Evolutionary conservation across 2,797 vertebrate genomes (phyloP), one percentile per base, ranked within the genome.

Genomic region (Columba guinea): DNA sequence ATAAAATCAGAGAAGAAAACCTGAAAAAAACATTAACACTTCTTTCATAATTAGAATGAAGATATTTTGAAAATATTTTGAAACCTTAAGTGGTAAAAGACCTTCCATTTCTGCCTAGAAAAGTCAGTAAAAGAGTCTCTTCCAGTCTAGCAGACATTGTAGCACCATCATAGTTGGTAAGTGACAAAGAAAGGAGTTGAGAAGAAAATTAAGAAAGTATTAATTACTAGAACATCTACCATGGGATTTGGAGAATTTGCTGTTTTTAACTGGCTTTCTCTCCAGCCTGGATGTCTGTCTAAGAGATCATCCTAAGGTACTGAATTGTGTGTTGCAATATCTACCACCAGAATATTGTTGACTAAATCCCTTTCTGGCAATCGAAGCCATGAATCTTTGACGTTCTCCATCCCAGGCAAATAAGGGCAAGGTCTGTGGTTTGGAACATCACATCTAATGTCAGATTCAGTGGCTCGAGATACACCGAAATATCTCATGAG

Each of bases 381-480:
- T 41, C 51, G 59, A 23, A 82, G 10, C 64, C 69, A 30, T 48
- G 65, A 93, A 85, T 81, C 73, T 86, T 49, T 64, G 53, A 28
- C 0, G 0, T 77, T 64, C 30, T 78, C 63, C 11, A 3, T 91
- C 81, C 81, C 85, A 74, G 85, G 74, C 74, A 91, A 94, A 91
- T 22, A 35, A 84, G 37, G 71, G 71, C 86, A 74, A 62, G 73
- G 30, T 71, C 80, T 90, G 95, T 87, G 88, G 81, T 91, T 90
- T 92, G 90, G 90, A 95, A 62, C 84, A 48, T 46, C 68, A 71
- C 68, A 52, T 90, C 89, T 91, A 41, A 87, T 77, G 87, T 83
- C 91, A 90, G 80, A 90, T 84, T 82, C 91, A 90, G 90, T 92
- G 91, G 67, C 49, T 67, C 87, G 80, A 91, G 94, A 64, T 28